Conservation (phyloP, 2,888 invertebrate species). For the Drosophila koepferae region DNA sequence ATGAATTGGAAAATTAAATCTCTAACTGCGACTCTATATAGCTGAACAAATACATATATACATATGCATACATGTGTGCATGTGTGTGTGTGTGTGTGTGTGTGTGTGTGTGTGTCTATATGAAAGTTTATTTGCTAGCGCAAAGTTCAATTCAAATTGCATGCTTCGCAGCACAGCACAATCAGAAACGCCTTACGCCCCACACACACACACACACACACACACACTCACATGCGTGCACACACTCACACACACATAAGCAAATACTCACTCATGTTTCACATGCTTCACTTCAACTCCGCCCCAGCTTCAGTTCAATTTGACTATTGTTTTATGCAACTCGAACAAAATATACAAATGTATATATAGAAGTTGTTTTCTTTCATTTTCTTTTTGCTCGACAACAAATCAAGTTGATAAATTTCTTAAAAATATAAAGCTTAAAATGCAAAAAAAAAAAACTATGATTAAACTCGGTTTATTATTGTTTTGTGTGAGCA, state of each 20-base stretch:
- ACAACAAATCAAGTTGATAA: slow-evolving; percentile 6
- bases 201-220: not conserved
- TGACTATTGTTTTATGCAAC: slow-evolving; percentile 48
- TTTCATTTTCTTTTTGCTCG: slow-evolving; percentile 3
- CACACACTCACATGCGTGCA: not conserved
- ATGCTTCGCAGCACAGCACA: slow-evolving; percentile 69
- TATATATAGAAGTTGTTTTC: slow-evolving; percentile 5
- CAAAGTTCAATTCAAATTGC: slow-evolving; percentile 78
- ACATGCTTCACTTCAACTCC: slow-evolving; percentile 9
- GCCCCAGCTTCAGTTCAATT: slow-evolving; percentile 45
- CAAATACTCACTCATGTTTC: not conserved
- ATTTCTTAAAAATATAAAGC: slow-evolving; percentile 17
- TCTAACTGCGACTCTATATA: slow-evolving; percentile 41
- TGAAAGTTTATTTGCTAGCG: slow-evolving; percentile 67
- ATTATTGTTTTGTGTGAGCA: not conserved
- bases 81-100: slow-evolving; percentile 3
- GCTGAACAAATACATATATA: not conserved
- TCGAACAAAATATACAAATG: slow-evolving; percentile 2
- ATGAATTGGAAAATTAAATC: slow-evolving; percentile 79
- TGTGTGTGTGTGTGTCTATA: not conserved
- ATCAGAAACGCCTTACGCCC: slow-evolving; percentile 34
- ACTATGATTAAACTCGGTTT: not conserved
- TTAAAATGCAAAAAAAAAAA: not conserved
- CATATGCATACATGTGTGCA: too few species aligned
- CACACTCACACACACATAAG: not conserved